These are phyloP conservation scores for Riparia riparia DNA, from an alignment of 2,113 vertebrate species.

Conservation along the genomic window DNA sequence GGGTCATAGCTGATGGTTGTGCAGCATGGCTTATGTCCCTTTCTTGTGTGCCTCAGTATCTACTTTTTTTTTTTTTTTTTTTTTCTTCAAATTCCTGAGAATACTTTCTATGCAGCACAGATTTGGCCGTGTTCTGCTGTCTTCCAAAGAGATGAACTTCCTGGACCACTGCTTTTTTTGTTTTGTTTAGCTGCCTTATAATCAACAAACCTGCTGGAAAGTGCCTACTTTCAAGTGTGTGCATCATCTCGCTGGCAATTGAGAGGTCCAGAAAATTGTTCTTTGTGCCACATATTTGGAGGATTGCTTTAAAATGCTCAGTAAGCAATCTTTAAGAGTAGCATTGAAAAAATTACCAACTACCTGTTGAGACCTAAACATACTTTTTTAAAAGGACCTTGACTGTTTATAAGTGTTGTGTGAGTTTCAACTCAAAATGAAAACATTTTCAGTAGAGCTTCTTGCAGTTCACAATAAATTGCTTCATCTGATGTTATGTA, in stretches of 20 bases:
- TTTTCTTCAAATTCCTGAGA: neutral
- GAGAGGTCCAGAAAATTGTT: neutral
- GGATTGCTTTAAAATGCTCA: neutral
- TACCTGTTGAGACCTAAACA: neutral
- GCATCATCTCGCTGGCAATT: neutral
- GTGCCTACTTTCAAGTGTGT: neutral
- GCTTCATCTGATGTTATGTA: neutral
- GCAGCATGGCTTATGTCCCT: rapidly evolving
- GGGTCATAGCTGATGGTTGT: neutral
- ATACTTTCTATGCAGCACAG: neutral
- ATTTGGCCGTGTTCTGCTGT: neutral
- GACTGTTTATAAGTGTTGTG: neutral
- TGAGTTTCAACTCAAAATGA: neutral
- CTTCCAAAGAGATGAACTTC: neutral
- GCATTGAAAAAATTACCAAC: neutral
- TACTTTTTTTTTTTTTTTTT: neutral
- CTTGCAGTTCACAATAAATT: neutral
- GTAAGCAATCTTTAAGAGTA: neutral
- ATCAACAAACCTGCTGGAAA: neutral
- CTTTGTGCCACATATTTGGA: neutral
- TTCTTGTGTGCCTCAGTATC: neutral
- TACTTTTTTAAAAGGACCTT: neutral
- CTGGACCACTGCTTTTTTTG: neutral
- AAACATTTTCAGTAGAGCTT: neutral
- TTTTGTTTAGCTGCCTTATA: neutral